Evolutionary conservation across 1,140 invertebrate genomes (phyloP), one percentile per base, ranked within the genome.

Genomic region (Heliconius melpomene): DNA sequence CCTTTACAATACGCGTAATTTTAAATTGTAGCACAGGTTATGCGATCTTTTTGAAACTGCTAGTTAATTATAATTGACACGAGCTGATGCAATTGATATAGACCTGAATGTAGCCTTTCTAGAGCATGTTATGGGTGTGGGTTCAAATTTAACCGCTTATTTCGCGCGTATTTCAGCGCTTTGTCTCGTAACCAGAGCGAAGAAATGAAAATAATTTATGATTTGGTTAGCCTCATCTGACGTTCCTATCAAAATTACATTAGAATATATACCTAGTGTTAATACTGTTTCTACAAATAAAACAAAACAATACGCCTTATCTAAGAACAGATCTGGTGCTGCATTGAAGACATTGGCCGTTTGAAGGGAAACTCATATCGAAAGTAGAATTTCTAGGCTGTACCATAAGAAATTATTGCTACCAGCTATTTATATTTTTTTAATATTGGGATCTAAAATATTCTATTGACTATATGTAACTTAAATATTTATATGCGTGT

Each of bases 291-390:
- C 11, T 29, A 91, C 85, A 88, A 83, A 87, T 88, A 88, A 87
- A 86, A 81, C 75, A 86, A 84, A 89, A 93, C 90, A 92, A 92
- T 91, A 88, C 82, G 50, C 73, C 74, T 86, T 94, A 94, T 94
- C 91, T 77, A 32, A 26, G 73, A 54, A 85, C 79, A 80, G 85
- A 92, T 94, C 90, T 92, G 78, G 87, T 90, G 84, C 91, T 89
- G 86, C 85, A 87, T 89, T 84, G 86, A 88, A 90, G 89, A 90
- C 91, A 91, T 90, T 84, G 85, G 86, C 74, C 85, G 85, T 90
- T 91, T 88, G 85, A 89, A 91, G 89, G 91, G 90, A 90, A 92
- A 91, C 89, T 89, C 78, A 75, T 84, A 72, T 84, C 84, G 81
- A 86, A 91, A 92, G 91, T 92, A 89, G 89, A 91, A 89, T 90